Evolutionary conservation across 2,113 vertebrate genomes (phyloP), one percentile per base, ranked within the genome.

Genomic region (Cyrtonyx montezumae): DNA sequence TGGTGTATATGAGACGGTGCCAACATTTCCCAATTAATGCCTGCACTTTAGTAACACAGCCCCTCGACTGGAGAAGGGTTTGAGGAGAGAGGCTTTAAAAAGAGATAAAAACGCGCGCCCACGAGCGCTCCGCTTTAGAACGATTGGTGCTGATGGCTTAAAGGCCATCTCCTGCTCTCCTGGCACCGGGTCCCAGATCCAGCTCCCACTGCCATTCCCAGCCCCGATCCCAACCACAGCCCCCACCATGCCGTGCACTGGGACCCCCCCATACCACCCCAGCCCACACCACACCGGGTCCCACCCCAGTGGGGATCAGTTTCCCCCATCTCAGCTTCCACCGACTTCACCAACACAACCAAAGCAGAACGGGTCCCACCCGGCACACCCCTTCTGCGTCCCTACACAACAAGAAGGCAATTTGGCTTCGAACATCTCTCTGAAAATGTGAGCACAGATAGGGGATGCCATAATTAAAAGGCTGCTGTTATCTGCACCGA

Each of bases 241-340:
- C 22, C 22, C 22, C 49, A 11, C 2, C 49, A 10, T 51, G 25
- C 56, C 56, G 8, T n/a, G 56, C 56, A 8, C 18, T 21, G 56
- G n/a, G 19, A 34, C 56, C 20, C 13, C 20, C 12, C 56, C 20
- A 25, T 3, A 3, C 34, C 22, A 40, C 8, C 61, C 36, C 36
- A 28, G 23, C 25, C 61, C 25, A 8, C 22, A 34, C 16, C 23
- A 21, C 59, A 11, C 34, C 7, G 13, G 34, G 15, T 25, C 59
- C 34, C 61, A 63, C 17, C 7, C 56, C 55, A 46, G 70, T 82
- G 75, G 80, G 88, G 81, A 93, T 92, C 88, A 48, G 63, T 46
- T 95, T 48, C 85, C 49, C 49, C 75, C 66, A 14, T 63, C 55
- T 30, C 53, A 9, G 16, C 9, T 49, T 37, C 3, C 8, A 51